phyloP scores from a whole-genome alignment of 2,113 vertebrate species.

The Platichthys stellatus region DNA sequence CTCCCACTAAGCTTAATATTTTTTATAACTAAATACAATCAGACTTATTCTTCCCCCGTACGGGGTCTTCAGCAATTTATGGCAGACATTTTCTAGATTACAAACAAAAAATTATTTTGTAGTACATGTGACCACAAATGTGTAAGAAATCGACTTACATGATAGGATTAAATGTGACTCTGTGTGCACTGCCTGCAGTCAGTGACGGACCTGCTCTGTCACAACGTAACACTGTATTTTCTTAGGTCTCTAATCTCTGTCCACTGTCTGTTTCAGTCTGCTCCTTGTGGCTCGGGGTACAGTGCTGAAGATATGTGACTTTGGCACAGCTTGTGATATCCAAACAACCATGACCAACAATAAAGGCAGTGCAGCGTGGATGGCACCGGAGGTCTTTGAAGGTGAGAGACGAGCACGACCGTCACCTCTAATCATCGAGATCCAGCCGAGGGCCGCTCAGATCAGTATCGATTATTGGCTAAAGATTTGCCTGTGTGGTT shows the following conservation, averaged over 20 bases:
- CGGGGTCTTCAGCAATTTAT: too few relatives aligned
- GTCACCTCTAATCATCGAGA: background rate
- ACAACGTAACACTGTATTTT: too few relatives aligned
- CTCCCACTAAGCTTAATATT: too few relatives aligned
- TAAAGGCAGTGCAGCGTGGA: slow-evolving; percentile 97
- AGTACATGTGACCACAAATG: too few relatives aligned
- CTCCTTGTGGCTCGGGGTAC: slow-evolving; percentile 93
- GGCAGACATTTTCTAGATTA: too few relatives aligned
- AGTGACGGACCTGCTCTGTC: too few relatives aligned
- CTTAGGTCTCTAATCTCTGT: background rate
- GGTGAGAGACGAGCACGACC: slow-evolving; percentile 76
- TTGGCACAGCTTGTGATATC: slow-evolving; percentile 97
- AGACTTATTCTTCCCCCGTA: too few relatives aligned
- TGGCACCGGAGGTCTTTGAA: slow-evolving; percentile 98
- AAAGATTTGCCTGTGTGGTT: background rate
- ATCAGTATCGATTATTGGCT: background rate
- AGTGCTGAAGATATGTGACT: slow-evolving; percentile 97
- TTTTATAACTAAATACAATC: too few relatives aligned
- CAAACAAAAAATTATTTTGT: too few relatives aligned
- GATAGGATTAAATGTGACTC: too few relatives aligned
- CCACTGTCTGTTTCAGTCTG: slow-evolving; percentile 78
- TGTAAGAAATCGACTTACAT: too few relatives aligned
- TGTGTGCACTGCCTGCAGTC: too few relatives aligned
- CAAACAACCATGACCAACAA: slow-evolving; percentile 99
- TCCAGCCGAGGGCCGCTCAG: background rate